phyloP scores from a whole-genome alignment of 2,797 vertebrate genomes.

The Gastrophryne carolinensis region DNA sequence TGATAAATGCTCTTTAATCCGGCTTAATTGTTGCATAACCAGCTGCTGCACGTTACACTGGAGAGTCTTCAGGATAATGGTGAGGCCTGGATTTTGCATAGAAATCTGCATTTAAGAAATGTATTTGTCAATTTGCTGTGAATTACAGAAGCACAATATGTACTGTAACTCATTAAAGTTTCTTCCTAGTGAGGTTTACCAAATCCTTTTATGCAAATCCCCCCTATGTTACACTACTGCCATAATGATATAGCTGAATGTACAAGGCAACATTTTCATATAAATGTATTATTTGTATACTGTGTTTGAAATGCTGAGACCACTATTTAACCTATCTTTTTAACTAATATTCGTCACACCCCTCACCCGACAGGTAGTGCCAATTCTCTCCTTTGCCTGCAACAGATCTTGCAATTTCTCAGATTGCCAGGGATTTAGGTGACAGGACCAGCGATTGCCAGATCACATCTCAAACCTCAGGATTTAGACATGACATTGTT shows the following conservation, averaged over 20 bases:
- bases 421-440: too few species aligned
- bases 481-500: too few species aligned
- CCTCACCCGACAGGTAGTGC: too few species aligned
- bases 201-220: slow-evolving; percentile 3
- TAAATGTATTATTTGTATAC: too few species aligned
- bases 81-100: slow-evolving; percentile 14
- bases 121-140: slow-evolving; percentile 23
- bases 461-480: too few species aligned
- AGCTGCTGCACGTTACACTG: slow-evolving; percentile 34
- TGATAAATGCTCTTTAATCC: slow-evolving; percentile 39
- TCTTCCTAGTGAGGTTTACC: background rate
- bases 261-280: too few species aligned
- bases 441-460: too few species aligned
- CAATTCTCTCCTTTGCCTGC: too few species aligned
- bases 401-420: too few species aligned
- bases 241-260: background rate
- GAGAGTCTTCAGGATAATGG: slow-evolving; percentile 30
- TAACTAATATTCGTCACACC: too few species aligned
- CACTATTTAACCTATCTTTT: too few species aligned
- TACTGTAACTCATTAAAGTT: slow-evolving; percentile 7
- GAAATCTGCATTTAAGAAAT: slow-evolving; percentile 16
- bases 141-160: slow-evolving; percentile 26
- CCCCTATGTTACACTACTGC: background rate
- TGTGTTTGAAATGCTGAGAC: too few species aligned
- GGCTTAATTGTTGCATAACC: slow-evolving; percentile 38